These are phyloP conservation scores for Brachymystax lenok DNA, from an alignment of 2,797 vertebrate species.

Conservation along the genomic window DNA sequence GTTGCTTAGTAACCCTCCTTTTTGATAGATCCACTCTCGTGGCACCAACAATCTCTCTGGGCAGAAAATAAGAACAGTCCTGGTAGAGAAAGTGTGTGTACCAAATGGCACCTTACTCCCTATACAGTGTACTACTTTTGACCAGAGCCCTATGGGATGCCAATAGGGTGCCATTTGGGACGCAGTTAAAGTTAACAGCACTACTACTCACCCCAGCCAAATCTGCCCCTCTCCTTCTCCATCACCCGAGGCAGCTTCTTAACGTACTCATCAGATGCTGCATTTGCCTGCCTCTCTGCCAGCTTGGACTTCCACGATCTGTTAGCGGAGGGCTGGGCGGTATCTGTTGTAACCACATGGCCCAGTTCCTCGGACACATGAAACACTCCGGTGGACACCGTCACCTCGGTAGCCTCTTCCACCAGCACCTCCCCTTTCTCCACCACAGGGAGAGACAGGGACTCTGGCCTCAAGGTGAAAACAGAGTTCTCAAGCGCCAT, in stretches of 20 bases:
- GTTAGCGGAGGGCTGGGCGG: constrained; percentile 33
- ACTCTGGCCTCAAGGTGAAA: constrained; percentile 76
- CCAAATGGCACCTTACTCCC: background rate
- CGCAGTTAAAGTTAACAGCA: background rate
- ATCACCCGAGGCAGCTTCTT: constrained; percentile 66
- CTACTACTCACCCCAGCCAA: constrained; percentile 78
- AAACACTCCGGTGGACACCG: constrained; percentile 57
- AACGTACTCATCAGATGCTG: constrained; percentile 52
- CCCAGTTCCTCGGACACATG: constrained; percentile 75
- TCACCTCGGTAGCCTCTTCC: constrained; percentile 63
- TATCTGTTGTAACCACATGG: constrained; percentile 75
- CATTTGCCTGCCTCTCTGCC: constrained; percentile 73
- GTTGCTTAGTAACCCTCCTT: background rate
- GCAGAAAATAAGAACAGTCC: background rate
- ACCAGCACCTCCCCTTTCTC: constrained; percentile 68
- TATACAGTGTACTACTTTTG: background rate
- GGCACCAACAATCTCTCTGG: background rate
- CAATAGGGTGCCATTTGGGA: background rate
- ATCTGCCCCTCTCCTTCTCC: constrained; percentile 74
- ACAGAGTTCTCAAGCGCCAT: constrained; percentile 87
- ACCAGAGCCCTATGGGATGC: background rate
- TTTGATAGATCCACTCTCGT: background rate
- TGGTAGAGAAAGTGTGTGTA: background rate
- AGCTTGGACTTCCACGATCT: constrained; percentile 77
- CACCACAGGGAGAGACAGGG: constrained; percentile 75